Conservation (phyloP, 2,797 vertebrate species). For the Brotogeris chrysoptera region DNA sequence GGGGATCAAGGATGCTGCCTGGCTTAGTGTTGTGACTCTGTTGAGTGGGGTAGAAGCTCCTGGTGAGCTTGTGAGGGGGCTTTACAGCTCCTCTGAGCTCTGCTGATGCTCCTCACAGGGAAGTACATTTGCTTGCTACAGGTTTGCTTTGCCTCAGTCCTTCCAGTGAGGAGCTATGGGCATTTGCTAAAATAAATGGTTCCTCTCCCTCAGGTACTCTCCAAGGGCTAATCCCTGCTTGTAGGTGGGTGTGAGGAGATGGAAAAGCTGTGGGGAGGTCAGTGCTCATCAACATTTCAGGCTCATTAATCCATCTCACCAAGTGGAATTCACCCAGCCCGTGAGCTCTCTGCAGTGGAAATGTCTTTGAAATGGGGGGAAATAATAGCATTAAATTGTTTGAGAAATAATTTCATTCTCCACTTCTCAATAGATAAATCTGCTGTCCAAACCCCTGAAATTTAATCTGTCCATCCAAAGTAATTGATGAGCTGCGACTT, state of each 20-base stretch:
- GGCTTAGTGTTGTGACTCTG: not conserved
- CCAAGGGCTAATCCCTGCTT: not conserved
- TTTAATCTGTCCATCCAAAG: constrained; percentile 2
- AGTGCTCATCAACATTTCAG: not conserved
- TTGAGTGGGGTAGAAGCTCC: not conserved
- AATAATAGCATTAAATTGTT: constrained; percentile 29
- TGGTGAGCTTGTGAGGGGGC: not conserved
- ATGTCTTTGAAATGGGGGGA: not conserved
- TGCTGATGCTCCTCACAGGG: not conserved
- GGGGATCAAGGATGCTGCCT: not conserved
- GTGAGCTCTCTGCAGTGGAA: not conserved
- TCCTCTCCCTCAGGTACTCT: not conserved
- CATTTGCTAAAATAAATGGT: not conserved
- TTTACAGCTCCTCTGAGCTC: not conserved
- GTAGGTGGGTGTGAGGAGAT: not conserved
- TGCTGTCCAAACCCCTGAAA: not conserved
- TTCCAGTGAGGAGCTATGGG: not conserved
- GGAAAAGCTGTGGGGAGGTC: constrained; percentile 22
- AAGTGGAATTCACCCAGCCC: not conserved
- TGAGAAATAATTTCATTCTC: constrained; percentile 46
- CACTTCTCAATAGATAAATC: not conserved
- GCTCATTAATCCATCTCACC: not conserved
- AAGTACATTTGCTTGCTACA: not conserved
- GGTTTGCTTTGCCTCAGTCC: not conserved
- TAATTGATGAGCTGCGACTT: not conserved